phyloP scores from a whole-genome alignment of 1,140 invertebrate genomes.

The Ceratoteleas bidentatus region DNA sequence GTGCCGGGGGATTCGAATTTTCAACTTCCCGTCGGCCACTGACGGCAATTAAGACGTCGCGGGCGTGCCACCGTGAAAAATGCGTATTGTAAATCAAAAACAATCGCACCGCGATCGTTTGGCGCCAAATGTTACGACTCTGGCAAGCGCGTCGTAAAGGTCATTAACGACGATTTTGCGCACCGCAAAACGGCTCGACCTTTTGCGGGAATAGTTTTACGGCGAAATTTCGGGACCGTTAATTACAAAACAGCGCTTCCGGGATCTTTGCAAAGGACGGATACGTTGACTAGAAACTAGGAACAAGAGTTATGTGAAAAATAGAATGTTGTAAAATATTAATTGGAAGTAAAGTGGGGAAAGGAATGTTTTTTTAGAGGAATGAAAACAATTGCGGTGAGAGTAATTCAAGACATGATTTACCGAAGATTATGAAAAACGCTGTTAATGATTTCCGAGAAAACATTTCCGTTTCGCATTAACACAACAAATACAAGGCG shows the following conservation, averaged over 20 bases:
- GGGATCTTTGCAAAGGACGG: constrained; percentile 4
- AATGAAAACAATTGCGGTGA: too few species aligned
- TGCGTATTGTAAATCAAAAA: constrained; percentile 62
- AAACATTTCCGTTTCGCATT: too few species aligned
- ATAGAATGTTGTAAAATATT: too few species aligned
- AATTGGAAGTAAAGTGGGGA: too few species aligned
- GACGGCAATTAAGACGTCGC: constrained; percentile 37
- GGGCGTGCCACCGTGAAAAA: constrained; percentile 43
- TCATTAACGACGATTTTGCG: constrained; percentile 60
- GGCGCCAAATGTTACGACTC: constrained; percentile 52
- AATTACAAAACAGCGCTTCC: constrained; percentile 43
- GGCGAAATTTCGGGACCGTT: constrained; percentile 41
- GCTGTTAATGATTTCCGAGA: too few species aligned
- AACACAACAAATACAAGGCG: too few species aligned
- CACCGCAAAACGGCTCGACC: constrained; percentile 33
- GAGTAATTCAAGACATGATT: too few species aligned
- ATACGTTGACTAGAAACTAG: too few species aligned
- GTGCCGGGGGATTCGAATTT: constrained; percentile 37
- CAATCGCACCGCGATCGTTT: constrained; percentile 53
- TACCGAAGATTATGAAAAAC: too few species aligned
- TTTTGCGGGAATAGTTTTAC: constrained; percentile 36
- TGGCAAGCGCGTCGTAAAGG: constrained; percentile 54
- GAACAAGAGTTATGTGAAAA: too few species aligned
- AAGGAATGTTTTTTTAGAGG: too few species aligned
- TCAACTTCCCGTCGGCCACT: constrained; percentile 18